Evolutionary conservation across 2,888 invertebrate genomes (phyloP).

Genomic region (Endomychus coccineus): DNA sequence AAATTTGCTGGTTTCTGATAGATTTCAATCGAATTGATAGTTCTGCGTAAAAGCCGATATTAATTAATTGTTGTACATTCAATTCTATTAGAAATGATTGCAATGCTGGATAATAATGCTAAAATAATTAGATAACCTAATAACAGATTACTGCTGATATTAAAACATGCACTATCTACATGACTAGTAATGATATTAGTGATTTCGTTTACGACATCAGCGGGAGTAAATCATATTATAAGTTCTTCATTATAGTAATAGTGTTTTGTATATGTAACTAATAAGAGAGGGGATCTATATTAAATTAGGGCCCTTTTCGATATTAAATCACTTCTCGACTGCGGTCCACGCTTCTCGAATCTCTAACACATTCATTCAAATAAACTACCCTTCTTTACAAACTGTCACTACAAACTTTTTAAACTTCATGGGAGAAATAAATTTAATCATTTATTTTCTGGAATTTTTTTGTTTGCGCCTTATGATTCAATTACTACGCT

Average conservation of each 20-base stretch:
- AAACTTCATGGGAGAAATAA: constrained; percentile 40
- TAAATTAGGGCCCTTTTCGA: constrained; percentile 37
- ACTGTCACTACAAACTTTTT: constrained; percentile 41
- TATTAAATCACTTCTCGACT: constrained; percentile 37
- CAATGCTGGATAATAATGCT: too few relatives aligned
- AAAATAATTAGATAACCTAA: too few relatives aligned
- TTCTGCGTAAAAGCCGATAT: too few relatives aligned
- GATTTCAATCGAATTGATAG: too few relatives aligned
- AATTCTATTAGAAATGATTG: too few relatives aligned
- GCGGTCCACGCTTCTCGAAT: constrained; percentile 34
- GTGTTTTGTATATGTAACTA: constrained; percentile 37
- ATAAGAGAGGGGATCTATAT: constrained; percentile 35
- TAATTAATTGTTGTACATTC: too few relatives aligned
- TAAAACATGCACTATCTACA: too few relatives aligned
- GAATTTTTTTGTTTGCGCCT: constrained; percentile 41
- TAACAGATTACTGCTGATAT: too few relatives aligned
- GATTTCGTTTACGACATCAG: too few relatives aligned
- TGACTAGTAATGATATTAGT: too few relatives aligned
- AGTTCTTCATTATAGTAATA: constrained; percentile 37
- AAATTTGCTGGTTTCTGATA: too few relatives aligned
- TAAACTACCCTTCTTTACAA: constrained; percentile 36
- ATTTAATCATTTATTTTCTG: constrained; percentile 39
- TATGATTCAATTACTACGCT: constrained; percentile 42
- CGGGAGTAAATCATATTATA: constrained; percentile 11
- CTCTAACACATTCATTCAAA: constrained; percentile 35